Conservation (phyloP, 2,113 vertebrate genomes). For the Mustela lutreola region DNA sequence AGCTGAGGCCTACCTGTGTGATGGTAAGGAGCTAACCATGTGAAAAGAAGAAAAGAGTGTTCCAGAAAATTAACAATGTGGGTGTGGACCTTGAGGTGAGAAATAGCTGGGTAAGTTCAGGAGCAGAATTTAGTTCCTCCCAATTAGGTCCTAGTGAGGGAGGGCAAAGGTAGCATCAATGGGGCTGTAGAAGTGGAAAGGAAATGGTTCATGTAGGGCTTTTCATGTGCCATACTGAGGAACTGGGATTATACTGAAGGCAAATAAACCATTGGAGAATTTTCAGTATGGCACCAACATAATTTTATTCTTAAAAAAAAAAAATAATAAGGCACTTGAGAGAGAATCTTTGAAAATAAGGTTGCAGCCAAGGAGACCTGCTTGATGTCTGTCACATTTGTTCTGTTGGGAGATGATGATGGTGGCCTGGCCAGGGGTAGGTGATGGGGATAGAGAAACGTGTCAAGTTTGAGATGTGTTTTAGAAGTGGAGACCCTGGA, state of each 20-base stretch:
- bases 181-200: not conserved
- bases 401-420: not conserved
- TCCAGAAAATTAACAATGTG: not conserved
- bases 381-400: not conserved
- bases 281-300: not conserved
- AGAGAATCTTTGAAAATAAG: not conserved
- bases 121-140: not conserved
- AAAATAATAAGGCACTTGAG: not conserved
- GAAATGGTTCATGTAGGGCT: not conserved
- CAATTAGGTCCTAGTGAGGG: not conserved
- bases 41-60: not conserved
- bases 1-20: not conserved
- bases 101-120: not conserved
- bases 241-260: not conserved
- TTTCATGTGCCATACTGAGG: not conserved
- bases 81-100: not conserved
- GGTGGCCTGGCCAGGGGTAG: not conserved
- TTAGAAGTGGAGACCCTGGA: not conserved
- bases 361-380: not conserved
- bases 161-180: not conserved
- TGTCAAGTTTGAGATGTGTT: not conserved
- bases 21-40: not conserved
- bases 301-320: not conserved
- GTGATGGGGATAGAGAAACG: not conserved
- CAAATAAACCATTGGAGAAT: not conserved